phyloP scores from a whole-genome alignment of 2,797 vertebrate species.

The Urophycis tenuis region DNA sequence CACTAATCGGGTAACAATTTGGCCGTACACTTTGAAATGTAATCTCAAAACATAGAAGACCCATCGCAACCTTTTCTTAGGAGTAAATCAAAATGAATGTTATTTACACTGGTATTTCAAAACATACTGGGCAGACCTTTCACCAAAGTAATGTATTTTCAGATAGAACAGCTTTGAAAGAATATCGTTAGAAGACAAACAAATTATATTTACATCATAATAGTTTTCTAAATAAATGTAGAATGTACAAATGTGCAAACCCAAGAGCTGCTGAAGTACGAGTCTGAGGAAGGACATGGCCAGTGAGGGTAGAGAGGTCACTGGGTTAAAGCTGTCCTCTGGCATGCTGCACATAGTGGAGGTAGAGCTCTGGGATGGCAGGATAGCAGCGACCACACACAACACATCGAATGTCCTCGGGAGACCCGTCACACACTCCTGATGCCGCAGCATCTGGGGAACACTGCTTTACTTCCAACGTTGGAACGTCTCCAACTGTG shows the following conservation, averaged over 20 bases:
- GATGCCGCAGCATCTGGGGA: conserved; percentile 16
- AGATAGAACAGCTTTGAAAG: background rate
- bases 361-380: conserved; percentile 65
- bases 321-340: conserved; percentile 62
- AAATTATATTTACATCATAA: background rate
- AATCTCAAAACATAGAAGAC: background rate
- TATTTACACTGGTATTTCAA: background rate
- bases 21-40: background rate
- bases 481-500: conserved; percentile 18
- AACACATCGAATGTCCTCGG: conserved; percentile 55
- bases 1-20: background rate
- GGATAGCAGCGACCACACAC: conserved; percentile 61
- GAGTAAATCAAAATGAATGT: background rate
- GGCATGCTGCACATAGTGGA: conserved; percentile 74
- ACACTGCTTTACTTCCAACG: conserved; percentile 19
- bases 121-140: too few relatives aligned
- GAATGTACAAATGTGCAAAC: background rate
- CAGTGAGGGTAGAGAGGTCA: background rate
- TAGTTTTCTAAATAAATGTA: background rate
- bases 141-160: background rate
- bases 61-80: background rate
- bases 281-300: background rate
- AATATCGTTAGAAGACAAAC: background rate
- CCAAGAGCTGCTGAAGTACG: background rate
- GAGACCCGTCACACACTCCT: conserved; percentile 17